Evolutionary conservation across 2,888 invertebrate genomes (phyloP), one percentile per base, ranked within the genome.

Genomic region (Hyles lineata): DNA sequence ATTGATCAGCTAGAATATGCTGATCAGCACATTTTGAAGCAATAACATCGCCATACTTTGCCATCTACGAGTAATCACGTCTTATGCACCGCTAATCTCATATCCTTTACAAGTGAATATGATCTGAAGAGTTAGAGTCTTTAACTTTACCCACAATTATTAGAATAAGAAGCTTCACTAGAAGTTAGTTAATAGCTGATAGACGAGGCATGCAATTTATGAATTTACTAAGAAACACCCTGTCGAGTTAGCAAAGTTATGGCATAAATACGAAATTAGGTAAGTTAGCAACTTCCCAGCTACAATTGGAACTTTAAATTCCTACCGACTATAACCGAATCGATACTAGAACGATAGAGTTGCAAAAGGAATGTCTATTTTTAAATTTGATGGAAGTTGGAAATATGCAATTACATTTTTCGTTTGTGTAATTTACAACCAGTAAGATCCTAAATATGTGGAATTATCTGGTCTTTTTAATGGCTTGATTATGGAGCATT

Each of bases 271-370:
- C n/a, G 8, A 50, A 15, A 23, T 19, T 7, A 17, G 43, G 43
- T 43, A 3, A 43, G 43, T n/a, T 63, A 23, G 15, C 50, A 67
- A 67, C 23, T 63, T 62, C 29, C 23, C 19, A 62, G 23, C 23
- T 23, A 50, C 67, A 67, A 67, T 67, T 67, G 43, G 17, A 62
- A 23, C 43, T 67, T 67, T 23, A 67, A 43, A 67, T 43, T 67
- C 43, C 67, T 50, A 2, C 50, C 11, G 11, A 35, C 11, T 35
- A 17, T 43, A 43, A 67, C 21, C 6, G 43, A 67, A 67, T 67
- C 67, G 50, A 67, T 67, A 50, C 7, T 50, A 25, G 50, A 50
- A 23, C 43, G 50, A 67, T 67, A 43, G 50, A 67, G 50, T 50
- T 9, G 8, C 50, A 50, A 50, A 50, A 43, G 43, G 43, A 67